Evolutionary conservation across 2,113 vertebrate genomes (phyloP).

Genomic region (Crotophaga sulcirostris): DNA sequence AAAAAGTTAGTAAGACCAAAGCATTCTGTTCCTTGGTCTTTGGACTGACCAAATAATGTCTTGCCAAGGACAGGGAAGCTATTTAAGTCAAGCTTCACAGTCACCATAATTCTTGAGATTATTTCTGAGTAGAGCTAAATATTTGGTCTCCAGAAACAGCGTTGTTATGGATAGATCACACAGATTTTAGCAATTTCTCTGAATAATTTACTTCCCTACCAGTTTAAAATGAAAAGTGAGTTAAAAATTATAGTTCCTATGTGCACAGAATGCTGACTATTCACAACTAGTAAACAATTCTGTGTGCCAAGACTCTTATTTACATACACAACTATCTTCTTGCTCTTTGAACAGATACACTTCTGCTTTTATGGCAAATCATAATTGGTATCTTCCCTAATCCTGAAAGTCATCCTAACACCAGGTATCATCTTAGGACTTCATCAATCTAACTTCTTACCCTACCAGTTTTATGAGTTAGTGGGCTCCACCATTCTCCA

Average conservation of each 20-base stretch:
- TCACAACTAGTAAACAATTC: neutral
- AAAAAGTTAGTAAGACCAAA: neutral
- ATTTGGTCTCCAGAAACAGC: neutral
- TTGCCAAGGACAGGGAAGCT: neutral
- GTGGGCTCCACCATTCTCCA: neutral
- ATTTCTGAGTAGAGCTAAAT: neutral
- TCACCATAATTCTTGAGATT: neutral
- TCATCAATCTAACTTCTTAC: neutral
- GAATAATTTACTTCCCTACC: neutral
- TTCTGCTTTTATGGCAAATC: neutral
- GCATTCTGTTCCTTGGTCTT: neutral
- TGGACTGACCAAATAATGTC: neutral
- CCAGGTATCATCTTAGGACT: neutral
- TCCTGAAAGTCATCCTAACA: neutral
- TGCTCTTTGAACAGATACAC: neutral
- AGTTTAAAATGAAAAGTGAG: neutral
- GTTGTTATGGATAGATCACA: neutral
- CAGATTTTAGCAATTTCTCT: neutral
- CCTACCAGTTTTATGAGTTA: neutral
- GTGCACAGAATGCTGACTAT: neutral
- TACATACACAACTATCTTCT: neutral
- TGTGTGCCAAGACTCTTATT: neutral
- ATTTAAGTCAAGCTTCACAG: neutral
- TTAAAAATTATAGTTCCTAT: neutral
- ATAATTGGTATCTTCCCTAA: neutral